These are phyloP conservation scores for Drosophila merina DNA, from an alignment of 2,888 invertebrate species.

Conservation along the genomic window DNA sequence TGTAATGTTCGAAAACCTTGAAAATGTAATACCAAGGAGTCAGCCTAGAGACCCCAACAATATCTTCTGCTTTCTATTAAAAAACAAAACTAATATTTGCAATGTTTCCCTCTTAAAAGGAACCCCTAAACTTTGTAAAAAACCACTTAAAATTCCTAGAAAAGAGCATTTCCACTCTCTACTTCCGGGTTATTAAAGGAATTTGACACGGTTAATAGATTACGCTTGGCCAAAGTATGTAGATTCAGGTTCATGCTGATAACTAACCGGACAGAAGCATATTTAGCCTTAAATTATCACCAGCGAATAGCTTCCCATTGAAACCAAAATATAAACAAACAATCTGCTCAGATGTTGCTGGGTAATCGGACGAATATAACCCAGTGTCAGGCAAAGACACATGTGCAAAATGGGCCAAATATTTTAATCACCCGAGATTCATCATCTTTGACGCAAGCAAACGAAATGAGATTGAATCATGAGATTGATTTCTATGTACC, in stretches of 20 bases:
- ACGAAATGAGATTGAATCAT: constrained; percentile 2
- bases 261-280: background rate
- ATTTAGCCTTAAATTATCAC: background rate
- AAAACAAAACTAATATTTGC: too few species aligned
- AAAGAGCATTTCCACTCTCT: background rate
- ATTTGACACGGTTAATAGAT: background rate
- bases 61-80: too few species aligned
- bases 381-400: constrained; percentile 1
- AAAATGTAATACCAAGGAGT: too few species aligned
- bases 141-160: too few species aligned
- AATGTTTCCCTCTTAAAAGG: too few species aligned
- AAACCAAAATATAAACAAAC: constrained; percentile 3
- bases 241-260: background rate
- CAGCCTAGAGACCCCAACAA: too few species aligned
- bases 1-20: too few species aligned
- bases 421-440: constrained; percentile 32
- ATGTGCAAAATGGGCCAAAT: constrained; percentile 30
- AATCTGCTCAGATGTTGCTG: background rate
- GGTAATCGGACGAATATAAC: background rate
- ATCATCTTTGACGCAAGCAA: constrained; percentile 61
- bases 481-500: background rate
- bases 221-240: background rate
- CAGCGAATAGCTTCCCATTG: background rate
- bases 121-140: too few species aligned
- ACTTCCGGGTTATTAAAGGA: constrained; percentile 2